Base-by-base conservation (phyloP, 2,113 vertebrate species). In the Mesembrinibis cayennensis region DNA sequence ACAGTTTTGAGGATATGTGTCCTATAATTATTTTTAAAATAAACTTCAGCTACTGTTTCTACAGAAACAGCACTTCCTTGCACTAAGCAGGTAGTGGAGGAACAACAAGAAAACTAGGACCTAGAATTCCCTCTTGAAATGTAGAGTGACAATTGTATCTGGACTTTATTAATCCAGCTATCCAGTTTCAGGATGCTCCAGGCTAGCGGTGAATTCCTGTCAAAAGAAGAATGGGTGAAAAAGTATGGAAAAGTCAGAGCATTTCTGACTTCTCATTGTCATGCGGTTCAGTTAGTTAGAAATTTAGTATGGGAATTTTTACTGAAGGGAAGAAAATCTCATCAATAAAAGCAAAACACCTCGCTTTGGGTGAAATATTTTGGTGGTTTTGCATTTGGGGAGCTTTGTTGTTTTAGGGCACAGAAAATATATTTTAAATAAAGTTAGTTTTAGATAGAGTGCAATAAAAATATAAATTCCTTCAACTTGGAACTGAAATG, bases 1-100 rank as follows among this genome's bases (percentile, higher is more conserved):
- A 44, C 62, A 73, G 40, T 74, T 96, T 89, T 85, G 80, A 67
- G 65, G 56, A 66, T 95, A 40, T 53, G 7, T 89, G 86, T 52
- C 73, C 81, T 76, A 15, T 84, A 95, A 96, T 94, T 95, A 59
- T 77, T 93, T 93, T 69, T 5, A 61, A 90, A 92, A 88, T 73
- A 91, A 91, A 78, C 63, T 91, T 89, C 52, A 72, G 52, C 77
- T 89, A 38, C 79, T 85, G 38, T 76, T 87, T 69, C 26, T 34
- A 86, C n/a, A 89, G 63, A 92, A 80, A 36, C 45, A 49, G 36
- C 34, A 53, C 16, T 73, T 69, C 55, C 49, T 79, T 70, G 25
- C 38, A 11, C 50, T 36, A 42, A 82, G 30, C 0, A 5, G 11
- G 29, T 23, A 62, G n/a, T 58, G 32, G 29, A 82, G 44, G 50